Evolutionary conservation across 2,888 invertebrate species (phyloP), one percentile per base, ranked within the genome.

Genomic region (Hydrotaea diabolus): DNA sequence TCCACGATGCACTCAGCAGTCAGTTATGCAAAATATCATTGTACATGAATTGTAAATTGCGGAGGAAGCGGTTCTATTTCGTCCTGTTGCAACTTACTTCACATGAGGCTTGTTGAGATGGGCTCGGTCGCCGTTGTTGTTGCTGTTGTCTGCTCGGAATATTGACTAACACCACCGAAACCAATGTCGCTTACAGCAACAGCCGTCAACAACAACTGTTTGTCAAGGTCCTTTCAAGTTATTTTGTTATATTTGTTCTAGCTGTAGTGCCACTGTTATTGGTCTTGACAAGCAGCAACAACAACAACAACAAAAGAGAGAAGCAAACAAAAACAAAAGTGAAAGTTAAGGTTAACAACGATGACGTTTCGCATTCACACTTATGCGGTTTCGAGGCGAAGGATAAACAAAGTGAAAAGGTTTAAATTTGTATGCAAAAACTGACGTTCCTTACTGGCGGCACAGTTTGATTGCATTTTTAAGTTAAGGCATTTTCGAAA

Each of bases 301-400:
- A 59, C 26, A 59, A 43, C 11, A 9, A 13, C 19, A 66, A 43
- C 2, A 43, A 66, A 39, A 46, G 23, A 66, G 43, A 17, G 9
- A 66, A 39, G 17, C 17, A 66, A 2, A 43, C 39, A 19, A 17
- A 43, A 17, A 66, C 8, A 66, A 66, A 21, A 69, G 23, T 69
- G 69, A 69, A 69, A 43, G 69, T 69, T 69, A 69, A 69, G 69
- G 69, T 69, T 46, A 23, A 13, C 46, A 69, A 15, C 46, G 21
- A 23, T 39, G 69, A 4, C 19, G n/a, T n/a, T 2, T 1, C 55
- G 23, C 55, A 59, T 59, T 26, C 15, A 23, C 13, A 15, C 11
- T 59, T 15, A 15, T 49, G 49, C 5, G n/a, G 15, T 49, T 49
- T 49, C 49, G 5, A n/a, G 13, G n/a, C 1, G 49, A 49, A 39